Conservation (phyloP, 2,888 invertebrate species). For the Nyleta sp. region DNA sequence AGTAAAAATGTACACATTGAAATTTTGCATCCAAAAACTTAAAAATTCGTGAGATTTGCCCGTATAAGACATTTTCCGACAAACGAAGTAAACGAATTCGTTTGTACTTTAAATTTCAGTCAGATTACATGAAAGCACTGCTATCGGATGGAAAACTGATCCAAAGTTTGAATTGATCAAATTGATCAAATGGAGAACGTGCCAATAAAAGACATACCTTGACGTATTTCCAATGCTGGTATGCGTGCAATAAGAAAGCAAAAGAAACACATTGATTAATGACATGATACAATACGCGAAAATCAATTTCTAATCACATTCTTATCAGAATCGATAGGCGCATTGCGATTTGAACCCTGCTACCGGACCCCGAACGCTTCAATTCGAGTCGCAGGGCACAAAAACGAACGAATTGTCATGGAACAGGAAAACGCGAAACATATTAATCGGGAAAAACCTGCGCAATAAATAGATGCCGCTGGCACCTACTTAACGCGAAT, state of each 20-base stretch:
- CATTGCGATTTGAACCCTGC: too few species aligned
- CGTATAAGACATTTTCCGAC: too few species aligned
- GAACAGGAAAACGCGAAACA: neutral
- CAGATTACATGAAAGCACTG: too few species aligned
- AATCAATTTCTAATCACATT: too few species aligned
- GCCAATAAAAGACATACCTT: constrained; percentile 85
- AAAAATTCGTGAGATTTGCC: too few species aligned
- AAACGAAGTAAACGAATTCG: too few species aligned
- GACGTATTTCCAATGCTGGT: constrained; percentile 91
- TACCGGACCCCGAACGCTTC: too few species aligned
- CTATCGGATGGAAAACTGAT: neutral
- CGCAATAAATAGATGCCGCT: constrained; percentile 36
- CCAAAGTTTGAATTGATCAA: constrained; percentile 1
- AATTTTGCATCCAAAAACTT: too few species aligned
- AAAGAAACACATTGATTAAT: constrained; percentile 48
- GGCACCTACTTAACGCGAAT: constrained; percentile 59
- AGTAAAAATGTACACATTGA: too few species aligned
- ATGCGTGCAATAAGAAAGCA: constrained; percentile 80
- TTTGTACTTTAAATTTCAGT: too few species aligned
- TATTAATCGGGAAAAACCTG: constrained; percentile 20
- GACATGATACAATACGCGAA: neutral
- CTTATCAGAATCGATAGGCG: too few species aligned
- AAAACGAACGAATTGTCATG: constrained; percentile 5
- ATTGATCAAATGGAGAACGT: constrained; percentile 3
- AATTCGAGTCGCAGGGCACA: too few species aligned